These are phyloP conservation scores for Rhea pennata DNA, from an alignment of 2,113 vertebrate species.

Conservation along the genomic window DNA sequence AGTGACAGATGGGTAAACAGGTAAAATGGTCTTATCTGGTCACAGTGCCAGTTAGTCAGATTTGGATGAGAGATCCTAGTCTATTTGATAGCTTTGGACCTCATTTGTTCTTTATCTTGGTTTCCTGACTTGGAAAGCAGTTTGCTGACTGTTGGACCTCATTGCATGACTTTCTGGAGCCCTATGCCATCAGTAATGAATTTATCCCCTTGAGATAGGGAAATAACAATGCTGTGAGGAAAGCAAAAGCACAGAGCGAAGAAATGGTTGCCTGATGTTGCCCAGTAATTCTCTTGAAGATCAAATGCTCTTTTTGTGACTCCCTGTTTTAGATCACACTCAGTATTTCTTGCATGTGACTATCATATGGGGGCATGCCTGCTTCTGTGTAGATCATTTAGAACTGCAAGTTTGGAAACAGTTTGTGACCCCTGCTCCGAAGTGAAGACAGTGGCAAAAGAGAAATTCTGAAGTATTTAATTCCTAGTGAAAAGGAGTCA, in stretches of 20 bases:
- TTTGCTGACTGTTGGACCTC: neutral
- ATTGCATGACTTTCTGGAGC: neutral
- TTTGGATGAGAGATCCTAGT: neutral
- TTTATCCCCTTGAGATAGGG: neutral
- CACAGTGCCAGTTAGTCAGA: fast-evolving
- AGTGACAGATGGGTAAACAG: neutral
- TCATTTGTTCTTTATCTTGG: neutral
- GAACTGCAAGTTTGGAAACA: neutral
- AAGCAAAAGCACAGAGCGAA: neutral
- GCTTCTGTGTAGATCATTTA: neutral
- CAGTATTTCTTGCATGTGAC: neutral
- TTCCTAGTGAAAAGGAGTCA: neutral
- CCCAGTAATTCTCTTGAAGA: neutral
- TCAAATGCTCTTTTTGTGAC: neutral
- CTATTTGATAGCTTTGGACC: neutral
- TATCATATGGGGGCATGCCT: neutral
- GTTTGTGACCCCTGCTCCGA: neutral
- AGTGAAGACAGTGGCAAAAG: neutral
- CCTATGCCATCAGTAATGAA: neutral
- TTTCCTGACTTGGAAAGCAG: neutral
- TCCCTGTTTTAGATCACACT: neutral
- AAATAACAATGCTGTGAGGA: neutral
- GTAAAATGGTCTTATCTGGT: neutral
- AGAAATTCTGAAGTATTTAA: neutral
- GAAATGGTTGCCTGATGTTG: neutral